Conservation (phyloP, 2,113 vertebrate genomes). For the Rhipidura dahli region DNA sequence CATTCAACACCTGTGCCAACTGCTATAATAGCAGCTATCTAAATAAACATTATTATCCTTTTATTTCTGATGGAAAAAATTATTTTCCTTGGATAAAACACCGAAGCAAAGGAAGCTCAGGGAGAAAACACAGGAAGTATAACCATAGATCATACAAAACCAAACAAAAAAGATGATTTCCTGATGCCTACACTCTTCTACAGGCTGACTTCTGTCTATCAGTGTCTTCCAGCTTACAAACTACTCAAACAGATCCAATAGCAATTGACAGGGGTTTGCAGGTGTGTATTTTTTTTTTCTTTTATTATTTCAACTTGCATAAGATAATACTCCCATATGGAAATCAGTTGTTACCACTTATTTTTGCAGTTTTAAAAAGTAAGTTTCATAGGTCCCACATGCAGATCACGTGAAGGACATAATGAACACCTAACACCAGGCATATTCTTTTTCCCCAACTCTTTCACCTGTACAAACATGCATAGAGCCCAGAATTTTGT, state of each 20-base stretch:
- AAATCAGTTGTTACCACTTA: neutral
- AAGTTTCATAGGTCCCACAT: neutral
- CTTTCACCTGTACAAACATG: neutral
- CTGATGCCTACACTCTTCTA: neutral
- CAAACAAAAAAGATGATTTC: neutral
- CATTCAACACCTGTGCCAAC: neutral
- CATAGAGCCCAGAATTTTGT: neutral
- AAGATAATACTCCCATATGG: neutral
- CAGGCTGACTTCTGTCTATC: neutral
- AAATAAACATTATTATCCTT: neutral
- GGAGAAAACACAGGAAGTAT: neutral
- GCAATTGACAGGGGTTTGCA: neutral
- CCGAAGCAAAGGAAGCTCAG: rapidly evolving
- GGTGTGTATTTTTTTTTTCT: neutral
- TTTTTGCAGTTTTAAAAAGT: neutral
- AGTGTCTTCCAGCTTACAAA: neutral
- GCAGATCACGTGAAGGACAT: neutral
- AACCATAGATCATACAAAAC: neutral
- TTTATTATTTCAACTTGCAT: neutral
- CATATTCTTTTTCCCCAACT: neutral
- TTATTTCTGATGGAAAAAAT: neutral
- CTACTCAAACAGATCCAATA: neutral
- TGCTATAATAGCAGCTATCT: neutral
- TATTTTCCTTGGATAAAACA: neutral
- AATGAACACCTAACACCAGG: neutral